Evolutionary conservation across 2,888 invertebrate genomes (phyloP).

Genomic region (Chouioia cunea): DNA sequence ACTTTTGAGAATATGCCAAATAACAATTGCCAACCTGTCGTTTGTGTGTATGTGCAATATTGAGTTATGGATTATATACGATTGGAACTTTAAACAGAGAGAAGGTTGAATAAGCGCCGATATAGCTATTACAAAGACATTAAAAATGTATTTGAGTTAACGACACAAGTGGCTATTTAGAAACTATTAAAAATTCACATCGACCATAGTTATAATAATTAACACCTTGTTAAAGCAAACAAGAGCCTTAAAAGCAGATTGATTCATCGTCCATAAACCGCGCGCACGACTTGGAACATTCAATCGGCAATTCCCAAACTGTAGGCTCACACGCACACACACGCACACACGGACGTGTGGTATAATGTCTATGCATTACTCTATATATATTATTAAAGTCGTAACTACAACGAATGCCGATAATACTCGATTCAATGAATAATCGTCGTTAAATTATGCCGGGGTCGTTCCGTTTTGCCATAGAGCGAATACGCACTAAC

Average conservation of each 20-base stretch:
- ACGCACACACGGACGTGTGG: not conserved
- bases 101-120: too few species aligned
- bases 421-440: conserved; percentile 50
- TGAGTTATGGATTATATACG: too few species aligned
- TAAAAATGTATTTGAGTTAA: too few species aligned
- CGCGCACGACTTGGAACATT: conserved; percentile 7
- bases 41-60: too few species aligned
- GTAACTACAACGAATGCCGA: not conserved
- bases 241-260: conserved; percentile 15
- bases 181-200: not conserved
- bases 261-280: conserved; percentile 16
- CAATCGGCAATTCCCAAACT: conserved; percentile 25
- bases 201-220: conserved; percentile 11
- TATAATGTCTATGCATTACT: too few species aligned
- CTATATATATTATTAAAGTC: not conserved
- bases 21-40: too few species aligned
- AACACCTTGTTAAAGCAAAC: conserved; percentile 20
- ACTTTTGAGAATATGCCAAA: too few species aligned
- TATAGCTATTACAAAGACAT: too few species aligned
- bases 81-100: too few species aligned
- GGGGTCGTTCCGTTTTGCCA: conserved; percentile 29
- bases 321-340: not conserved
- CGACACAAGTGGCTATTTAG: too few species aligned
- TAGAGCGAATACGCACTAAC: not conserved
- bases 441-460: conserved; percentile 53